phyloP scores from a whole-genome alignment of 2,797 vertebrate species.

The Sebastes jordani region DNA sequence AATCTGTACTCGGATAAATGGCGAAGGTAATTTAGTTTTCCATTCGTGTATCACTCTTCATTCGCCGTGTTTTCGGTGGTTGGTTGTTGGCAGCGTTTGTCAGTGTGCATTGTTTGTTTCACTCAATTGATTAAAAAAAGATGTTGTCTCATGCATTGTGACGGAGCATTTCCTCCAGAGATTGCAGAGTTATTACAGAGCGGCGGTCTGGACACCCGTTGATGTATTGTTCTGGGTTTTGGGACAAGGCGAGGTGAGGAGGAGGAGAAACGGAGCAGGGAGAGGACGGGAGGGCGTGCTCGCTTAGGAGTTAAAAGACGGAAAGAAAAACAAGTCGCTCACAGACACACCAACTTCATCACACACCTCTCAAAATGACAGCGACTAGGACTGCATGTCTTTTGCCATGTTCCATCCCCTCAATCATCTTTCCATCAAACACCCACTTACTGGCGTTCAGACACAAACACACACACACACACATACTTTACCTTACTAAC shows the following conservation, averaged over 20 bases:
- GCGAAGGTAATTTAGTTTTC: slow-evolving; percentile 88
- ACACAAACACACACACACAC: slow-evolving; percentile 17
- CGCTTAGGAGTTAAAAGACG: slow-evolving; percentile 70
- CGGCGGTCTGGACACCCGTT: slow-evolving; percentile 72
- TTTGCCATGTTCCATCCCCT: slow-evolving; percentile 66
- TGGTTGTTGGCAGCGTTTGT: slow-evolving; percentile 70
- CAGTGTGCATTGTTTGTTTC: slow-evolving; percentile 74
- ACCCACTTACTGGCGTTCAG: slow-evolving; percentile 38
- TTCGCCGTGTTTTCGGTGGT: slow-evolving; percentile 55
- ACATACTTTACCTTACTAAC: slow-evolving; percentile 59
- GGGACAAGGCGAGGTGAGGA: slow-evolving; percentile 68
- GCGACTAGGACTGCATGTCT: slow-evolving; percentile 62
- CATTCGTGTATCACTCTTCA: slow-evolving; percentile 78
- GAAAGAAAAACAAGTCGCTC: slow-evolving; percentile 67
- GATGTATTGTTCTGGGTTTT: slow-evolving; percentile 84
- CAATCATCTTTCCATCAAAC: slow-evolving; percentile 76
- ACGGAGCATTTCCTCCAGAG: slow-evolving; percentile 90
- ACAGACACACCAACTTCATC: slow-evolving; percentile 67
- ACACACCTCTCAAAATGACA: slow-evolving; percentile 68
- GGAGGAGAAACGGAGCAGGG: slow-evolving; percentile 44
- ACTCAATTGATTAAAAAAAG: slow-evolving; percentile 80
- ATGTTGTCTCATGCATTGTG: slow-evolving; percentile 88
- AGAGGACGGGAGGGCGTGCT: slow-evolving; percentile 47
- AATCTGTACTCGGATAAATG: slow-evolving; percentile 87
- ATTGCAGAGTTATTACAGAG: slow-evolving; percentile 86